Conservation (phyloP, 2,797 vertebrate genomes). For the Gymnopithys bicolor region DNA sequence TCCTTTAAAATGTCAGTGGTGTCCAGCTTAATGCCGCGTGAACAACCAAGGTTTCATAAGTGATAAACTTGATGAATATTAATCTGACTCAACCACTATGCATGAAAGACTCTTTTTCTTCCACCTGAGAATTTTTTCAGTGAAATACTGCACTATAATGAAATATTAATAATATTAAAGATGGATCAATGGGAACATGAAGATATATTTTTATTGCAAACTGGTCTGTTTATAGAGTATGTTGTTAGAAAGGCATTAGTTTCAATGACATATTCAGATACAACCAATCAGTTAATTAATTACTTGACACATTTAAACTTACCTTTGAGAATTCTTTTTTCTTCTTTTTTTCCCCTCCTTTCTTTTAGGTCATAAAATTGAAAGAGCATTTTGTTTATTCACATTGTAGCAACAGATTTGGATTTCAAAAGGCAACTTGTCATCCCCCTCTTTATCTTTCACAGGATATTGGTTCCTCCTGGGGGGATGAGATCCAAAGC, state of each 20-base stretch:
- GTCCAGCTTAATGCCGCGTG: neutral
- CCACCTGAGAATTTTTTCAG: neutral
- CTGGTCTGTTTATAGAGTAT: neutral
- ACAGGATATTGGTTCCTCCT: neutral
- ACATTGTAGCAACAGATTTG: neutral
- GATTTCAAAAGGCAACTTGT: neutral
- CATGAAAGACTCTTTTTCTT: neutral
- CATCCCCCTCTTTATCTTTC: neutral
- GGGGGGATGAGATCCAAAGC: neutral
- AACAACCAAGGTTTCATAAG: neutral
- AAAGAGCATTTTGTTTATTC: neutral
- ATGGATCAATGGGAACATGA: neutral
- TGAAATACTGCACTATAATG: neutral
- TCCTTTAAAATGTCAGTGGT: neutral
- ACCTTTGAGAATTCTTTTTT: neutral
- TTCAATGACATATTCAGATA: neutral
- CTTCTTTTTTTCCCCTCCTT: neutral
- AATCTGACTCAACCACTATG: neutral
- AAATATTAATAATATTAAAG: conserved; percentile 14
- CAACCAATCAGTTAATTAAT: neutral
- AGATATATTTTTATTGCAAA: neutral
- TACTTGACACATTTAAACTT: neutral
- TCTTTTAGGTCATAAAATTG: neutral
- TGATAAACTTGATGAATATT: conserved; percentile 4
- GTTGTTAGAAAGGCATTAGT: neutral